A percentile compares a stretch with the other conserved stretches of the same genome.
Conservation (phyloP, 2,888 invertebrate species). For the Eristalinus sepulchralis region DNA sequence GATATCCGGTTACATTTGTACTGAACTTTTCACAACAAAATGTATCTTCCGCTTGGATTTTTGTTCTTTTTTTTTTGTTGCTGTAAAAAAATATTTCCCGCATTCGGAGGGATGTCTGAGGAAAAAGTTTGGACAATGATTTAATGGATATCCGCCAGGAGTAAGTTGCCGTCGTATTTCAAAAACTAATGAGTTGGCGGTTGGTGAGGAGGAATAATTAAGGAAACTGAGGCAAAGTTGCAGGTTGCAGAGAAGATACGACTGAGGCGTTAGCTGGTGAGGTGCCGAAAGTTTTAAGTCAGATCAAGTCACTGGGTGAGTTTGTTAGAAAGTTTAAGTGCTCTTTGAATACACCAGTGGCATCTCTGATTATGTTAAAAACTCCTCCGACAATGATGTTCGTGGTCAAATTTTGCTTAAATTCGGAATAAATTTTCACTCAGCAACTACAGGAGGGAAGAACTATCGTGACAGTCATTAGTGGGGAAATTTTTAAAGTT, state of each 20-base stretch:
- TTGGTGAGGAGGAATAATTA: neutral
- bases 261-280: neutral
- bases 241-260: neutral
- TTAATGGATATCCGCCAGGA: constrained; percentile 44
- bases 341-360: neutral
- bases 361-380: neutral
- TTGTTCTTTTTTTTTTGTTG: neutral
- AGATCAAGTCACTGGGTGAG: neutral
- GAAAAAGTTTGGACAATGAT: constrained; percentile 15
- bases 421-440: neutral
- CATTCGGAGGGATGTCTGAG: neutral
- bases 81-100: neutral
- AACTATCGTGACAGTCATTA: too few relatives aligned
- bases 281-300: neutral
- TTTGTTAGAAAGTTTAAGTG: neutral
- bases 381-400: neutral
- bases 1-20: neutral
- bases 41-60: neutral
- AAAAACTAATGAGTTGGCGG: constrained; percentile 31
- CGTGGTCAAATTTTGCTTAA: neutral
- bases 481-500: too few relatives aligned
- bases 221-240: neutral
- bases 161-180: constrained; percentile 1
- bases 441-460: neutral
- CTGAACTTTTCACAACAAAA: neutral